Evolutionary conservation across 1,140 invertebrate genomes (phyloP), one percentile per base, ranked within the genome.

Genomic region (Venturia canescens): DNA sequence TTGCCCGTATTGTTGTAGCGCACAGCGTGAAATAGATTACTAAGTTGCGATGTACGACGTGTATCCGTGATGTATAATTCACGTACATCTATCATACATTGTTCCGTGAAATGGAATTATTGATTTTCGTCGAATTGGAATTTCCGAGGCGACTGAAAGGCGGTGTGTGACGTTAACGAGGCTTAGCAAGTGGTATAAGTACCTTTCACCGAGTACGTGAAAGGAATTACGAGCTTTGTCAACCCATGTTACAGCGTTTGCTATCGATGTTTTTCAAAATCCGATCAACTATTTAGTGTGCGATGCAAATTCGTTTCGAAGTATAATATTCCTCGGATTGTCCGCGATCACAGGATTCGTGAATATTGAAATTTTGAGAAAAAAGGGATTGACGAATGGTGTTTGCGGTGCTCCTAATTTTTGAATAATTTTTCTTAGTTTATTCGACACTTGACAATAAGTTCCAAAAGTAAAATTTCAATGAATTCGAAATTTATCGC

Each of bases 81-180:
- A 69, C 11, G 27, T 31, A 31, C 29, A 31, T 69, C 9, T n/a
- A 69, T 69, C 15, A 23, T 69, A 5, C 66, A 69, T 31, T 31
- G 66, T 69, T 29, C 66, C 15, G 9, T 3, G 66, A 69, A 69
- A 31, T 69, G 66, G 66, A 69, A 69, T 69, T 69, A 69, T 69
- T 69, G 66, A 69, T 69, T 69, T 18, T 69, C 66, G 27, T 31
- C 66, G 27, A 31, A 69, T 16, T 27, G 31, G 66, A 69, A 69
- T 31, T 29, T 31, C 66, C n/a, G 3, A 18, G 66, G 29, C 66
- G 29, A 16, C 13, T 16, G 9, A n/a, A 69, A 21, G 26, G 31
- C 29, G 0, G 31, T n/a, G 66, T 63, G 26, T 27, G 60, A 23
- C 60, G 23, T 27, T 63, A 63, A 63, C 3, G 60, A 63, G 60